Evolutionary conservation across 2,888 invertebrate genomes (phyloP), one percentile per base, ranked within the genome.

Genomic region (Mystacides longicornis): DNA sequence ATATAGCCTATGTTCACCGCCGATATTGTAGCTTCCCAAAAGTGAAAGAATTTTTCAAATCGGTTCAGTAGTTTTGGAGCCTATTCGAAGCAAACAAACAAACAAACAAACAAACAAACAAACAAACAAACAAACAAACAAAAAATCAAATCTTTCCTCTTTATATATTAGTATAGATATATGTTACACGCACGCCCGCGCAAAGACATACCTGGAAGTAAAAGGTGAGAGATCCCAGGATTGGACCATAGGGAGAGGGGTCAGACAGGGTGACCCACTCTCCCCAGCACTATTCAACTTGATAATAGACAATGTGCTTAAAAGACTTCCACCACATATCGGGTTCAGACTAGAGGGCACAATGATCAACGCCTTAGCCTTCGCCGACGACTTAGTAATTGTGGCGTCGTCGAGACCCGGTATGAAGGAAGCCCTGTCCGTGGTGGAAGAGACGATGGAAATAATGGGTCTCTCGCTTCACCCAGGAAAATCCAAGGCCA

Each of bases 181-280:
- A 23, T 64, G 63, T 48, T 64, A 64, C 11, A 53, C 67, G 7
- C 72, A 71, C 58, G 55, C 60, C 16, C 64, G 66, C 56, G 64
- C 67, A 23, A 60, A 64, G n/a, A 67, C 68, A 2, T 57, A 49
- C 52, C 58, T 68, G 51, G 63, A 63, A 22, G 59, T 61, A 3
- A 60, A 58, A 11, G 60, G 58, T 4, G 16, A 53, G 43, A 59
- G 55, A 22, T 63, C 64, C 54, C 53, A 46, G 18, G 64, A 65
- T 55, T 58, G 63, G 16, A 63, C 46, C 49, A 62, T 65, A 23
- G 63, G 67, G 14, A 46, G 69, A 42, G 71, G 71, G 1, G 71
- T 72, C 7, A 67, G 69, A 47, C 73, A 73, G 61, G 72, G 71
- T 0, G 70, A 72, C 60, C 70, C 31, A 14, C 61, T 71, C 18